These are phyloP conservation scores for Oriolus oriolus DNA, from an alignment of 2,113 vertebrate species.

Conservation along the genomic window DNA sequence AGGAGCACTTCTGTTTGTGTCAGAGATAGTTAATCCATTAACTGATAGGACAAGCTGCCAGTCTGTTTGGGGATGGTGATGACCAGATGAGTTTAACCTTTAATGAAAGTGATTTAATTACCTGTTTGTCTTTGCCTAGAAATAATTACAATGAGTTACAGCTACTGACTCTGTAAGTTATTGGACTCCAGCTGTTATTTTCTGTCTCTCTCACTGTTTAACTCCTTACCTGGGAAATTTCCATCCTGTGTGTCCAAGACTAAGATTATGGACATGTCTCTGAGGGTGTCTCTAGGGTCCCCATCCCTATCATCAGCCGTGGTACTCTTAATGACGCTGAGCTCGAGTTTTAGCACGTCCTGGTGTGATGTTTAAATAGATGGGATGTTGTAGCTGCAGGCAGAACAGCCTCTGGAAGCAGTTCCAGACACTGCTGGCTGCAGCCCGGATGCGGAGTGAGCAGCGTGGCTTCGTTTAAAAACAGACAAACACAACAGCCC, in stretches of 20 bases:
- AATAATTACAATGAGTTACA: background rate
- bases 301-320: background rate
- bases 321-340: background rate
- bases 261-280: background rate
- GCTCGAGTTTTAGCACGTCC: background rate
- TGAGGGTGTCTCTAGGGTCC: no score
- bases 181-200: background rate
- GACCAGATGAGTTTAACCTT: background rate
- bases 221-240: background rate
- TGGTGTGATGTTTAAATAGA: background rate
- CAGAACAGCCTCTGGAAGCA: background rate
- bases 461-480: background rate
- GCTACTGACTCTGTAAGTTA: background rate
- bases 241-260: background rate
- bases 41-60: background rate
- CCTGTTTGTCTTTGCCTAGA: background rate
- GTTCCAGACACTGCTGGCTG: background rate
- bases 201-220: background rate
- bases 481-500: accelerated
- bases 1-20: background rate
- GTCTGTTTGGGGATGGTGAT: background rate
- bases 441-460: background rate
- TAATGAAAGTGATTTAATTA: background rate
- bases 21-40: background rate
- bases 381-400: background rate